Evolutionary conservation across 64 coral and sea anemone genomes (phyloP), one percentile per base, ranked within the genome.

Genomic region (Dendrophyllia cribrosa): DNA sequence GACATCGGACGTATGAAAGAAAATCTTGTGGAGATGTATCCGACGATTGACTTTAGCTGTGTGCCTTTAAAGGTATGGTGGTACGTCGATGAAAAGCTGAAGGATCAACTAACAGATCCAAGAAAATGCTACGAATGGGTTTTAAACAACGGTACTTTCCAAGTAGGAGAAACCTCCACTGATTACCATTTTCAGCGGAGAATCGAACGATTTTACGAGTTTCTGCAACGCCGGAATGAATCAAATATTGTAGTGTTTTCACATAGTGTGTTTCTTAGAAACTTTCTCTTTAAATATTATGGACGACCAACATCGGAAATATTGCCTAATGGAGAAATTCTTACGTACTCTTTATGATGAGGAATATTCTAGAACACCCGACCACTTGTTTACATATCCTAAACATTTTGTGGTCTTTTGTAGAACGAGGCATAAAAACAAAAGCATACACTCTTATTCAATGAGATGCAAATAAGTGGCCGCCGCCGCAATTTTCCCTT

Each of bases 231-330:
- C 21, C 61, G 82, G 53, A 53, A 3, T n/a, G 91, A 93, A 58
- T 86, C 48, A 46, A 93, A 79, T 48, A 87, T 93, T 25, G 61
- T 85, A 74, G 91, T 93, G 19, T 93, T 93, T 70, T 87, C 91
- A 21, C 91, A 93, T 26, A 67, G 70, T 20, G 22, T 77, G 51
- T 93, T 93, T 61, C 63, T 93, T 3, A 93, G 83, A 60, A 76
- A 69, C 43, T 84, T 67, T 22, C 19, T 84, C 19, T 45, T 50
- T 23, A 67, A 84, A 25, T 84, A 84, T 84, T 84, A 13, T 23
- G 80, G 62, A n/a, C 43, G 80, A 24, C 80, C 80, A 49, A 0
- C 64, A 15, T 51, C 43, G n/a, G 43, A 84, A 22, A 15, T 22
- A 3, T 9, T 84, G 16, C 80, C 19, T 21, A 84, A 84, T 84